phyloP scores from a whole-genome alignment of 2,888 invertebrate species.

The Nipponacmea schrenckii region DNA sequence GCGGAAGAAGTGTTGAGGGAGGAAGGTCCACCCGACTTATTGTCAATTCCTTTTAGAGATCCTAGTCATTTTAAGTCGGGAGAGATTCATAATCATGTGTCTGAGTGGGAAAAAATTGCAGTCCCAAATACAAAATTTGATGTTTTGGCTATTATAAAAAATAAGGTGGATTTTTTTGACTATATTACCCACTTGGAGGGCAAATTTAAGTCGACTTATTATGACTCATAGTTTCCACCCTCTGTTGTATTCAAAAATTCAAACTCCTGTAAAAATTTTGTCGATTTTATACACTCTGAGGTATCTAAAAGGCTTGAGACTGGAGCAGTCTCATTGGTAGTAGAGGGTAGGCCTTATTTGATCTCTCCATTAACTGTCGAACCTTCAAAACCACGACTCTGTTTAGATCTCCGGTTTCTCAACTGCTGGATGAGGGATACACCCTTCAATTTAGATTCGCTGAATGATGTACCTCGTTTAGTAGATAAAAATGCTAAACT shows the following conservation, averaged over 20 bases:
- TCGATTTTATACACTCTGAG: not conserved
- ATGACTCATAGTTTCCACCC: not conserved
- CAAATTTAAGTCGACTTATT: not conserved
- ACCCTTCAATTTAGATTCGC: not conserved
- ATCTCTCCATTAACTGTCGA: not conserved
- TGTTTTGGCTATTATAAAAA: not conserved
- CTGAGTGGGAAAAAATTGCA: not conserved
- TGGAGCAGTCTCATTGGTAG: not conserved
- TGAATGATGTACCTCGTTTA: not conserved
- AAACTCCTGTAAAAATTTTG: not conserved
- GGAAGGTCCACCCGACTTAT: conserved; percentile 13
- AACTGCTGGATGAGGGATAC: not conserved
- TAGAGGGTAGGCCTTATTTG: not conserved
- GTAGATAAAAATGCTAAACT: not conserved
- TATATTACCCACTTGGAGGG: not conserved
- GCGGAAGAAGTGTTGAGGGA: conserved; percentile 18
- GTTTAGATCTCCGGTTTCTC: not conserved
- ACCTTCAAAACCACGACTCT: not conserved
- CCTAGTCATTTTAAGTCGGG: not conserved
- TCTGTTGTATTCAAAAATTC: not conserved
- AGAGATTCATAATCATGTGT: not conserved
- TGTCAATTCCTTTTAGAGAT: not conserved
- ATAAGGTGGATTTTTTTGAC: not conserved
- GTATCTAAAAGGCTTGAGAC: not conserved
- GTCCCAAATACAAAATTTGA: not conserved